Evolutionary conservation across 1,140 invertebrate genomes (phyloP).

Genomic region (Drosophila teissieri): DNA sequence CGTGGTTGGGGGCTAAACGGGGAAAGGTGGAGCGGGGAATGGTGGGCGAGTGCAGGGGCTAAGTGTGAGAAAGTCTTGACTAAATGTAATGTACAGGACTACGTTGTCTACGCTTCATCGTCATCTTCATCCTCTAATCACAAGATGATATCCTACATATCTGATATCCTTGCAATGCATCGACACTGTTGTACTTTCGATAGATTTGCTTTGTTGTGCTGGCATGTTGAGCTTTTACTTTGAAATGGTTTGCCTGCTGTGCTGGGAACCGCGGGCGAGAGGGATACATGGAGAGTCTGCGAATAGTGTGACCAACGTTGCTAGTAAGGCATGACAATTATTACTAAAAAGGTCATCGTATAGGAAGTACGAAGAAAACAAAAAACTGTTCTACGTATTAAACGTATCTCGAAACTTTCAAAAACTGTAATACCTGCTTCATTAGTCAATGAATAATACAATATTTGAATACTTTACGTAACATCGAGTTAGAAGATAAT

Average conservation of each 20-base stretch:
- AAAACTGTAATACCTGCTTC: not conserved
- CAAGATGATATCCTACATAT: slow-evolving; percentile 4
- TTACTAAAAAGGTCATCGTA: not conserved
- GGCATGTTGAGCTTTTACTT: slow-evolving; percentile 81
- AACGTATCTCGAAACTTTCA: not conserved
- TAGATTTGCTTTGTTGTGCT: slow-evolving; percentile 66
- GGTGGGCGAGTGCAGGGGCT: slow-evolving; percentile 19
- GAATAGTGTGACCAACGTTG: slow-evolving; percentile 20
- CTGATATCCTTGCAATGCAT: slow-evolving; percentile 14
- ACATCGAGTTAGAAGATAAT: slow-evolving; percentile 1
- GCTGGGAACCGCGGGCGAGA: slow-evolving; percentile 38
- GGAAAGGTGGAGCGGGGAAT: not conserved
- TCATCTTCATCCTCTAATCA: slow-evolving; percentile 21
- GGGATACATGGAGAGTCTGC: slow-evolving; percentile 14
- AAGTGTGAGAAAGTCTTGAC: slow-evolving; percentile 50
- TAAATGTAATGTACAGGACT: slow-evolving; percentile 74
- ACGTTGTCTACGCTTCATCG: slow-evolving; percentile 42
- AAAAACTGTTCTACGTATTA: not conserved
- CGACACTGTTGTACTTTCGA: slow-evolving; percentile 64
- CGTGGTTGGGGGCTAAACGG: not conserved
- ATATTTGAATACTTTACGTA: not conserved
- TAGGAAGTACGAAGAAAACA: not conserved
- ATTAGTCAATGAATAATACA: not conserved
- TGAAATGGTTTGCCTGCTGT: slow-evolving; percentile 75
- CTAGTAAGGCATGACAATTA: not conserved